Conservation (phyloP, 1,140 invertebrate species). For the Heliconius hewitsoni region DNA sequence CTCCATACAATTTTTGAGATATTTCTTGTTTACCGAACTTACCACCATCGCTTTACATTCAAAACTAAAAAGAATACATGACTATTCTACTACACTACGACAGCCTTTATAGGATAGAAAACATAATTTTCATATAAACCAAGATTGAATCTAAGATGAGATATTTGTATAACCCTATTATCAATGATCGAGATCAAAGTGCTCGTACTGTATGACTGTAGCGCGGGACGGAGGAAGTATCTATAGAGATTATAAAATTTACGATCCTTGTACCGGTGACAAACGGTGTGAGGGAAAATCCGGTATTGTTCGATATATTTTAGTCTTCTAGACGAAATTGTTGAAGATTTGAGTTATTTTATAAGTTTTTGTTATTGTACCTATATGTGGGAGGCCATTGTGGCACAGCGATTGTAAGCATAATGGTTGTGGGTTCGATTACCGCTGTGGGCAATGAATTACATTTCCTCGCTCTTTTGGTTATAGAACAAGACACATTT, state of each 20-base stretch:
- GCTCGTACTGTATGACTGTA: background rate
- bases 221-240: background rate
- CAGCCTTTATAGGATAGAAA: background rate
- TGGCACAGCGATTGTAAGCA: too few relatives aligned
- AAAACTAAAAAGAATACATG: too few relatives aligned
- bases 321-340: background rate
- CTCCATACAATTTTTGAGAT: too few relatives aligned
- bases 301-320: slow-evolving; percentile 6
- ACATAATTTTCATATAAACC: background rate
- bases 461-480: too few relatives aligned
- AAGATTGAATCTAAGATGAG: background rate
- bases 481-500: too few relatives aligned
- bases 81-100: too few relatives aligned
- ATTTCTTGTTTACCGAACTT: too few relatives aligned
- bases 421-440: too few relatives aligned
- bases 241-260: slow-evolving; percentile 24
- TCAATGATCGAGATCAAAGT: background rate
- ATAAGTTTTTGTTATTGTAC: background rate
- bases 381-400: background rate
- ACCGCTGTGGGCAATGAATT: too few relatives aligned
- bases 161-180: slow-evolving; percentile 4
- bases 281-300: slow-evolving; percentile 19
- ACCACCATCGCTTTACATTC: too few relatives aligned
- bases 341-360: background rate
- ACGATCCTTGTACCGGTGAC: slow-evolving; percentile 14